These are phyloP conservation scores for Sphinx pinastri DNA, from an alignment of 2,888 invertebrate species.

Conservation along the genomic window DNA sequence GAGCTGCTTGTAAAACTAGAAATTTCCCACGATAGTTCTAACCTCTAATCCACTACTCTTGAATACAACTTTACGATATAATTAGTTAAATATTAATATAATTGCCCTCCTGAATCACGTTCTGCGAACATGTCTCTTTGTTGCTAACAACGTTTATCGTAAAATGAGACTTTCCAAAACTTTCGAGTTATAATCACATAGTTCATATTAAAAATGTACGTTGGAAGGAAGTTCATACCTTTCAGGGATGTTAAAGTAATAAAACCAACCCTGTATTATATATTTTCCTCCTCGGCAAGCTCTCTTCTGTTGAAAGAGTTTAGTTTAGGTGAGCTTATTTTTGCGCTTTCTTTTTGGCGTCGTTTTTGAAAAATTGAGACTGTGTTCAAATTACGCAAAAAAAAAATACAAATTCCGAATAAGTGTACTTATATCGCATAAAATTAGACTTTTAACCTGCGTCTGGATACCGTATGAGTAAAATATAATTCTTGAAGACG, in stretches of 20 bases:
- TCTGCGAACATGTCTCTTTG: conserved; percentile 8
- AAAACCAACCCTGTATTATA: no score
- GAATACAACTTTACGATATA: neutral
- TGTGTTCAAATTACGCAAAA: no score
- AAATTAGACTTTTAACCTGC: no score
- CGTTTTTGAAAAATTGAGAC: no score
- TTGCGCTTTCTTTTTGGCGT: no score
- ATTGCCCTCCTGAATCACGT: conserved; percentile 22
- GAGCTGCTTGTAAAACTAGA: no score
- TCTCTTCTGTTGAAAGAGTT: neutral
- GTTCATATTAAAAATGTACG: neutral
- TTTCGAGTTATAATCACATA: conserved; percentile 5
- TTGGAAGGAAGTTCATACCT: neutral
- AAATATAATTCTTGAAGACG: no score
- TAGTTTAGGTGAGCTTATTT: no score
- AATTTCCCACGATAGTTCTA: conserved; percentile 10
- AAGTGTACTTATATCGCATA: no score
- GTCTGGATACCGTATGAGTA: no score
- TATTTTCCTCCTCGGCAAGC: no score
- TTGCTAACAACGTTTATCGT: neutral
- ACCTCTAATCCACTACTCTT: neutral
- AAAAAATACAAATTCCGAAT: no score
- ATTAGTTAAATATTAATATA: conserved; percentile 17
- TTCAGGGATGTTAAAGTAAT: neutral
- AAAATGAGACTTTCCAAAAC: conserved; percentile 18